Conservation (phyloP, 1,140 invertebrate species). For the Achroia grisella region DNA sequence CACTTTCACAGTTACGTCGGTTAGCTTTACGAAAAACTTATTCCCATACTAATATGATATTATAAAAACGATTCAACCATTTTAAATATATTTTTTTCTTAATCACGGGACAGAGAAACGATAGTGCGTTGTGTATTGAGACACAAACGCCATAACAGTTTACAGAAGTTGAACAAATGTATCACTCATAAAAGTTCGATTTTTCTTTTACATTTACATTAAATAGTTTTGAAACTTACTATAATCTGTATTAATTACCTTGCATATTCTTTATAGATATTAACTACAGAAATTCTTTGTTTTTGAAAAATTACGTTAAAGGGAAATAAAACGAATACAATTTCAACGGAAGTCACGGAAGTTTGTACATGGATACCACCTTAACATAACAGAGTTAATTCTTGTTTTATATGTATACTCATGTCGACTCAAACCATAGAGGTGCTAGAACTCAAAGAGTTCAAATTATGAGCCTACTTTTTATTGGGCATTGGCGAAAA, state of each 20-base stretch:
- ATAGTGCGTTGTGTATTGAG: constrained; percentile 68
- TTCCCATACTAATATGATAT: constrained; percentile 14
- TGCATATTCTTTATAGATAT: constrained; percentile 16
- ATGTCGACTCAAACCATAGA: no score
- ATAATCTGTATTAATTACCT: constrained; percentile 15
- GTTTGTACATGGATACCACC: constrained; percentile 16
- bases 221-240: not conserved
- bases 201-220: not conserved
- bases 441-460: no score
- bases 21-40: constrained; percentile 17
- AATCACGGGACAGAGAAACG: constrained; percentile 31
- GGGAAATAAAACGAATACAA: constrained; percentile 27
- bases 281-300: not conserved
- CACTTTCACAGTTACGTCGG: constrained; percentile 12
- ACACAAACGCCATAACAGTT: constrained; percentile 73
- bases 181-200: constrained; percentile 16
- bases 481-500: no score
- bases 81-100: constrained; percentile 17
- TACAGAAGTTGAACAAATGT: constrained; percentile 39
- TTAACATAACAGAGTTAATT: no score
- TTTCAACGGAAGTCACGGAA: constrained; percentile 51
- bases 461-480: no score
- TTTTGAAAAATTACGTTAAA: constrained; percentile 12
- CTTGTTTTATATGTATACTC: no score
- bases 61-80: constrained; percentile 11